Evolutionary conservation across 2,888 invertebrate species (phyloP).

Genomic region (Scaptomyza cyrtandrae): DNA sequence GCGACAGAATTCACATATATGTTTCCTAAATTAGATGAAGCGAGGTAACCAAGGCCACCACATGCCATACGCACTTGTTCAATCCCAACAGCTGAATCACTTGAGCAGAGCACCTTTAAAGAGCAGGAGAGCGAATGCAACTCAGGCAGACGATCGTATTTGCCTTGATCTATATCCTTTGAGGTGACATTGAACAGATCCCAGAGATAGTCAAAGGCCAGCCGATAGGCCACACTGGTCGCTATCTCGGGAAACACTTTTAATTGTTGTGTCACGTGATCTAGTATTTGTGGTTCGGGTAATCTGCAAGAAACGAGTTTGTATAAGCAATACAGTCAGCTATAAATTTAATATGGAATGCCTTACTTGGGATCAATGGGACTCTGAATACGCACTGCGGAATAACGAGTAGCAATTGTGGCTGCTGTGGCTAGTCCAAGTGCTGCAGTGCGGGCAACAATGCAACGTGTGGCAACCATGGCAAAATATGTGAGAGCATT

Average conservation of each 20-base stretch:
- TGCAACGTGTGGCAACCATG: slow-evolving; percentile 96
- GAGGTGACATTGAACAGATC: slow-evolving; percentile 92
- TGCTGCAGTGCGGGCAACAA: slow-evolving; percentile 90
- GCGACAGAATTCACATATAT: slow-evolving; percentile 93
- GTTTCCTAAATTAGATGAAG: slow-evolving; percentile 91
- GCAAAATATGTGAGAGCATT: slow-evolving; percentile 92
- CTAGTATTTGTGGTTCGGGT: slow-evolving; percentile 94
- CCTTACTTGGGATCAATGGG: slow-evolving; percentile 90
- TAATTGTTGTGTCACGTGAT: slow-evolving; percentile 97
- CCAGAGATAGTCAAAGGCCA: slow-evolving; percentile 91
- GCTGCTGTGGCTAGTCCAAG: slow-evolving; percentile 90
- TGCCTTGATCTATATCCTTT: slow-evolving; percentile 90
- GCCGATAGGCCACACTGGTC: slow-evolving; percentile 90
- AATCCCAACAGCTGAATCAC: slow-evolving; percentile 89
- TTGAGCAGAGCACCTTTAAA: slow-evolving; percentile 92
- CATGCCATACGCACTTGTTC: slow-evolving; percentile 94
- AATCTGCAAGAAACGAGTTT: slow-evolving; percentile 51
- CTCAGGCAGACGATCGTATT: slow-evolving; percentile 92
- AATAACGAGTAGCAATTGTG: slow-evolving; percentile 95
- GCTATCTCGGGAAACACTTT: slow-evolving; percentile 94
- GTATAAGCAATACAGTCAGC: background rate
- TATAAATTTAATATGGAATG: background rate
- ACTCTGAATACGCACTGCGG: slow-evolving; percentile 94
- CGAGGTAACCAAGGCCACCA: slow-evolving; percentile 98
- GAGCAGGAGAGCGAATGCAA: slow-evolving; percentile 94